Conservation (phyloP, 2,113 vertebrate species). For the Pelusios castaneus region DNA sequence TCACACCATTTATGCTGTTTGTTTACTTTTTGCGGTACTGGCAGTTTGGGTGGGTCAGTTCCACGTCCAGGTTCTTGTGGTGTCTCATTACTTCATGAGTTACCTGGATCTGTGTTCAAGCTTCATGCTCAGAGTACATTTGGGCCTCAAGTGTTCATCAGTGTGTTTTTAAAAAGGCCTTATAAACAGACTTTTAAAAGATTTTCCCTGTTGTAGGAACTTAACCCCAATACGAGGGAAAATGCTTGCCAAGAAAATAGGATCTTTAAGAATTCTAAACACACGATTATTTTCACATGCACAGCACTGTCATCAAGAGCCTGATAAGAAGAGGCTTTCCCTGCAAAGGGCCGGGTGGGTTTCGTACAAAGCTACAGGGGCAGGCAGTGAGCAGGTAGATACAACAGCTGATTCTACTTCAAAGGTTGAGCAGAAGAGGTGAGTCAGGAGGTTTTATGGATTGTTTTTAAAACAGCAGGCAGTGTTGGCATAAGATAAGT, state of each 20-base stretch:
- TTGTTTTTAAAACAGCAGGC: background rate
- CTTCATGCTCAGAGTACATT: background rate
- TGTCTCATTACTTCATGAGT: no score
- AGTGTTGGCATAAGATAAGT: no score
- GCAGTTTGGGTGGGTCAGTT: background rate
- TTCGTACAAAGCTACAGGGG: background rate
- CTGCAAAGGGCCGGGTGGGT: background rate
- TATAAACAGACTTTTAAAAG: background rate
- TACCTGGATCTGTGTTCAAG: background rate
- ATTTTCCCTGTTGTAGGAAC: fast-evolving
- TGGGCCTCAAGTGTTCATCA: background rate
- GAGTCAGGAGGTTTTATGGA: background rate
- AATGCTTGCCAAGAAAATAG: background rate
- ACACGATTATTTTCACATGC: background rate
- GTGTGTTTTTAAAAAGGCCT: fast-evolving
- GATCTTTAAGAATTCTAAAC: background rate
- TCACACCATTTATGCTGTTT: background rate
- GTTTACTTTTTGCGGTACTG: background rate
- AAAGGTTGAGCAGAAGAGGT: background rate
- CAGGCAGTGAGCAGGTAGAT: background rate
- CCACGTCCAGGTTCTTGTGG: background rate
- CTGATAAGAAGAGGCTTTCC: background rate
- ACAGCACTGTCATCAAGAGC: background rate
- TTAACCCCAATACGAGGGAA: fast-evolving
- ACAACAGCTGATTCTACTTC: background rate